Conservation (phyloP, 2,113 vertebrate species). For the Sprattus sprattus region DNA sequence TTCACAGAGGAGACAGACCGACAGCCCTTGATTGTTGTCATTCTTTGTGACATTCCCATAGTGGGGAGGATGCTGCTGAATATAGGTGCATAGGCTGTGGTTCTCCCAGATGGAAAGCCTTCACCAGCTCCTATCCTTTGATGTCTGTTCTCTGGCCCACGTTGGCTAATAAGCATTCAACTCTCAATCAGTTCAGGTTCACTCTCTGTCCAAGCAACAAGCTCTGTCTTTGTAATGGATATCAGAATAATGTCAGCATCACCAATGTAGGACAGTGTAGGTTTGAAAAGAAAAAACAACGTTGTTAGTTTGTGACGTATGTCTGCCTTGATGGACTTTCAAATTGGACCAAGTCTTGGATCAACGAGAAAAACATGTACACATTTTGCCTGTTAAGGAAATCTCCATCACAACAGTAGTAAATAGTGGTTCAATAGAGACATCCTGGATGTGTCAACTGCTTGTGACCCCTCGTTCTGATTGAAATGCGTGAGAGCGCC, state of each 20-base stretch:
- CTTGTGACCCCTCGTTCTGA: neutral
- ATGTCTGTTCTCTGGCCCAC: constrained; percentile 8
- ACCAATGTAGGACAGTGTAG: neutral
- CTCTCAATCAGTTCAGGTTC: constrained; percentile 24
- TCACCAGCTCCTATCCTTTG: constrained; percentile 19
- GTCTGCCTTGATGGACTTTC: neutral
- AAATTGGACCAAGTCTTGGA: neutral
- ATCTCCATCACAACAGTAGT: neutral
- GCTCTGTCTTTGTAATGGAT: neutral
- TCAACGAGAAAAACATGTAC: neutral
- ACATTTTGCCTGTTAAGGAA: neutral
- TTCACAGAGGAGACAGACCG: constrained; percentile 22
- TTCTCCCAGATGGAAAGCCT: constrained; percentile 19
- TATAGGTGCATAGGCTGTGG: constrained; percentile 2
- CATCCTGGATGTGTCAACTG: constrained; percentile 13
- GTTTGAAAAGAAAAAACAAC: neutral
- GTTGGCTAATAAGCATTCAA: constrained; percentile 9
- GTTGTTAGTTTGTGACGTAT: neutral
- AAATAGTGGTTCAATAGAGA: neutral
- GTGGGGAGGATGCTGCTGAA: neutral
- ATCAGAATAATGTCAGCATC: neutral
- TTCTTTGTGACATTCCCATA: constrained; percentile 15
- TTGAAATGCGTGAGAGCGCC: constrained; percentile 1
- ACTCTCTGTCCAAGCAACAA: neutral
- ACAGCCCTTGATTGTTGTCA: constrained; percentile 25